Evolutionary conservation across 2,888 invertebrate genomes (phyloP).

Genomic region (Meganola albula): DNA sequence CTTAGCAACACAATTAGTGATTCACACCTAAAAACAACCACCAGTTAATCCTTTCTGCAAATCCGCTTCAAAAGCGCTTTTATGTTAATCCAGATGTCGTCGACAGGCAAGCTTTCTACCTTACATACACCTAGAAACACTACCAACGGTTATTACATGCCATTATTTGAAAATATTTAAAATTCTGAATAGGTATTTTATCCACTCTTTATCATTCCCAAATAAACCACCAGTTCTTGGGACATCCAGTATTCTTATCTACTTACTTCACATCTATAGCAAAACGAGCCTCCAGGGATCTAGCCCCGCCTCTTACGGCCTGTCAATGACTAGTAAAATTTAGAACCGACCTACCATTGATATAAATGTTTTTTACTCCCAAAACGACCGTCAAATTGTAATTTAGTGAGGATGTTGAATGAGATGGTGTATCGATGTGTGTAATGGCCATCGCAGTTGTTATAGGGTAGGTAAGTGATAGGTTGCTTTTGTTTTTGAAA

Average conservation of each 20-base stretch:
- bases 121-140: too few species aligned
- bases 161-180: too few species aligned
- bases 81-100: too few species aligned
- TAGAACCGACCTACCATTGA: slow-evolving; percentile 73
- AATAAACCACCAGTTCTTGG: slow-evolving; percentile 32
- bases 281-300: slow-evolving; percentile 63
- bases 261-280: slow-evolving; percentile 52
- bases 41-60: too few species aligned
- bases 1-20: too few species aligned
- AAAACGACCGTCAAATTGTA: slow-evolving; percentile 72
- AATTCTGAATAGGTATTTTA: too few species aligned
- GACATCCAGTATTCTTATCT: slow-evolving; percentile 68
- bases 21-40: too few species aligned
- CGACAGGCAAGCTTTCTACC: too few species aligned
- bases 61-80: too few species aligned
- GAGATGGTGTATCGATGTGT: slow-evolving; percentile 46
- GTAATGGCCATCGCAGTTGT: too few species aligned
- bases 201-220: slow-evolving; percentile 35
- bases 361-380: slow-evolving; percentile 79
- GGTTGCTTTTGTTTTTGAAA: background rate
- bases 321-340: slow-evolving; percentile 77
- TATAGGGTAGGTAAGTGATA: too few species aligned
- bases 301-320: slow-evolving; percentile 66
- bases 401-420: slow-evolving; percentile 59
- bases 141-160: too few species aligned